These are phyloP conservation scores for Tuta absoluta DNA, from an alignment of 2,888 invertebrate species.

Conservation along the genomic window DNA sequence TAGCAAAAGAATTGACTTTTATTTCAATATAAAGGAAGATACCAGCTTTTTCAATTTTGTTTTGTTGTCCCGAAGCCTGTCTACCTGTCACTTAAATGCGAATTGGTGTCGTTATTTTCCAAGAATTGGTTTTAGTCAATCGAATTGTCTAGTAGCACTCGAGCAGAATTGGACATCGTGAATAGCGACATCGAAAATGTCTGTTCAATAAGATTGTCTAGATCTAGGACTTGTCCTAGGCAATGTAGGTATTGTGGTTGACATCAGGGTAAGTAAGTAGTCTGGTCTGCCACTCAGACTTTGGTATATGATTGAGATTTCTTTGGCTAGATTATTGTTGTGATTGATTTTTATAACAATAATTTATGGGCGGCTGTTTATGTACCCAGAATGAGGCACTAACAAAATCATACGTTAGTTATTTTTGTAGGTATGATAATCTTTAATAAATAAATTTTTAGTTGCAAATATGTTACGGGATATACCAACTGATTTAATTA, in stretches of 20 bases:
- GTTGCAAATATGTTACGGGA: too few relatives aligned
- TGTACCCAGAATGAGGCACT: too few relatives aligned
- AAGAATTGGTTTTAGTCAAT: slow-evolving; percentile 5
- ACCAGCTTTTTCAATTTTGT: background rate
- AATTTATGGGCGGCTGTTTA: too few relatives aligned
- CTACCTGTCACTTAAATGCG: background rate
- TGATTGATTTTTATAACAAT: too few relatives aligned
- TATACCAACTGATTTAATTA: too few relatives aligned
- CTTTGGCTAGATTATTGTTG: too few relatives aligned
- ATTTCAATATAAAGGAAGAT: background rate
- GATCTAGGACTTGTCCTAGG: background rate
- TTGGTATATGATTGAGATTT: too few relatives aligned
- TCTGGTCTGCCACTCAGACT: background rate
- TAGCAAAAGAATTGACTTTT: background rate
- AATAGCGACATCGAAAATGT: background rate
- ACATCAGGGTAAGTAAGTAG: background rate
- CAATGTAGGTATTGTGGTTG: background rate
- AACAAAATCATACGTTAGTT: too few relatives aligned
- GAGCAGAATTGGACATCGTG: background rate
- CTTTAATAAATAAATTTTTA: too few relatives aligned
- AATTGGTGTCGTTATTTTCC: background rate
- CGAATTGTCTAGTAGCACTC: slow-evolving; percentile 2
- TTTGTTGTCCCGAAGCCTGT: background rate
- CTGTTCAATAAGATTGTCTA: background rate
- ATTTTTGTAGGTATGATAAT: too few relatives aligned